Conservation (phyloP, 2,888 invertebrate species). For the Piscicola geometra region DNA sequence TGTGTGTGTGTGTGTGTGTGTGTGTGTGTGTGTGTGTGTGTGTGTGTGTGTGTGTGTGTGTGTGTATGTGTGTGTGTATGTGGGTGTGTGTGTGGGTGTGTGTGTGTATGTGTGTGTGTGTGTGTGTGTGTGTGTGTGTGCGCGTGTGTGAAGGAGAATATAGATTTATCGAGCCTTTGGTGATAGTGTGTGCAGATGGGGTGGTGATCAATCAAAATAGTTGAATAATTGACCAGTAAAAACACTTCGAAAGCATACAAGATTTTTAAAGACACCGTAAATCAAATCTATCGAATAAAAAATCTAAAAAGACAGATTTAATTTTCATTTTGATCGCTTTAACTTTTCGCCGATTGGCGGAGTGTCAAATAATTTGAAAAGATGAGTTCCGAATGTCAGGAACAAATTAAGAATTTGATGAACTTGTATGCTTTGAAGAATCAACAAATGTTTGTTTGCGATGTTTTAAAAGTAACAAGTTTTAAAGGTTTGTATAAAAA, state of each 20-base stretch:
- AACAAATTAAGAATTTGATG: too few species aligned
- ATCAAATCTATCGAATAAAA: too few species aligned
- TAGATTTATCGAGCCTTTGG: constrained; percentile 7
- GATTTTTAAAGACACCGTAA: too few species aligned
- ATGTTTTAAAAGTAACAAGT: too few species aligned
- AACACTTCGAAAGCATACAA: too few species aligned
- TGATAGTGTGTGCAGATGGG: too few species aligned
- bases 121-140: not conserved
- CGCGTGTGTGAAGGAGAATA: not conserved
- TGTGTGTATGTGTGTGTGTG: constrained; percentile 22
- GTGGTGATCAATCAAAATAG: not conserved
- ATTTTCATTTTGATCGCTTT: constrained; percentile 85
- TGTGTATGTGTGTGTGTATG: constrained; percentile 35
- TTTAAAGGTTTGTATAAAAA: too few species aligned
- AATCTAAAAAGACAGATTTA: constrained; percentile 55
- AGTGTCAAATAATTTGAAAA: too few species aligned
- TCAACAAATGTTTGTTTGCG: too few species aligned
- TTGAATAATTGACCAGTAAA: constrained; percentile 1
- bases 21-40: constrained; percentile 34
- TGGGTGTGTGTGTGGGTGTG: constrained; percentile 10
- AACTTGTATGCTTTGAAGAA: too few species aligned
- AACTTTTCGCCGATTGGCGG: too few species aligned
- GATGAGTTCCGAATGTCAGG: too few species aligned
- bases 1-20: constrained; percentile 38
- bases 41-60: constrained; percentile 35